phyloP scores from a whole-genome alignment of 2,888 invertebrate genomes.

The Epinotia bilunana region DNA sequence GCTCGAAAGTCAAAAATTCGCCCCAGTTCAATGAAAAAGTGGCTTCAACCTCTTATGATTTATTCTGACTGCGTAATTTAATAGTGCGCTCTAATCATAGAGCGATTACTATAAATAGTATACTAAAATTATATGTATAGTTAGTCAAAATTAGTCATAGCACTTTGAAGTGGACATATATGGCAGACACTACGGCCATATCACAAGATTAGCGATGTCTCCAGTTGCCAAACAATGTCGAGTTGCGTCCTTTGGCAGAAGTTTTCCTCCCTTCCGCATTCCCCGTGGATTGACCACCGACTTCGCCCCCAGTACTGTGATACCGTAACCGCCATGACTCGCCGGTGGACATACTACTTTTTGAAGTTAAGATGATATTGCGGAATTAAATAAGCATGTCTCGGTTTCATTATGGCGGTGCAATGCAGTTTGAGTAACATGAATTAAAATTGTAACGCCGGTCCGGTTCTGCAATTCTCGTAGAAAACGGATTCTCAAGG shows the following conservation, averaged over 20 bases:
- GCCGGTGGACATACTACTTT: background rate
- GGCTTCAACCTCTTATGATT: no score
- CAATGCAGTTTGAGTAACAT: conserved; percentile 23
- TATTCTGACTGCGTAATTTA: no score
- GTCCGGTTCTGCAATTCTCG: background rate
- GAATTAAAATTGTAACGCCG: background rate
- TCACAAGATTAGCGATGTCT: background rate
- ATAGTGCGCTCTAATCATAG: no score
- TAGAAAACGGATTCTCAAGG: background rate
- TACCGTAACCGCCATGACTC: background rate
- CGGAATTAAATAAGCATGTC: conserved; percentile 10
- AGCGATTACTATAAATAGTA: no score
- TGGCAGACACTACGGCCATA: background rate
- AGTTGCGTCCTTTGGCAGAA: conserved; percentile 6
- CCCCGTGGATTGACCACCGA: conserved; percentile 53
- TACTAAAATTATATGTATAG: no score
- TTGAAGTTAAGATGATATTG: background rate
- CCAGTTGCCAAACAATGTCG: background rate
- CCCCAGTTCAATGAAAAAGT: no score
- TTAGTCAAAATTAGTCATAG: no score
- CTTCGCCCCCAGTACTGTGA: background rate
- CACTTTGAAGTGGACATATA: no score
- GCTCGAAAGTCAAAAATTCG: no score
- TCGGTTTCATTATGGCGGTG: conserved; percentile 16
- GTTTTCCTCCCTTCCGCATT: conserved; percentile 41